Base-by-base conservation (phyloP, 2,113 vertebrate genomes). In the Merops nubicus region DNA sequence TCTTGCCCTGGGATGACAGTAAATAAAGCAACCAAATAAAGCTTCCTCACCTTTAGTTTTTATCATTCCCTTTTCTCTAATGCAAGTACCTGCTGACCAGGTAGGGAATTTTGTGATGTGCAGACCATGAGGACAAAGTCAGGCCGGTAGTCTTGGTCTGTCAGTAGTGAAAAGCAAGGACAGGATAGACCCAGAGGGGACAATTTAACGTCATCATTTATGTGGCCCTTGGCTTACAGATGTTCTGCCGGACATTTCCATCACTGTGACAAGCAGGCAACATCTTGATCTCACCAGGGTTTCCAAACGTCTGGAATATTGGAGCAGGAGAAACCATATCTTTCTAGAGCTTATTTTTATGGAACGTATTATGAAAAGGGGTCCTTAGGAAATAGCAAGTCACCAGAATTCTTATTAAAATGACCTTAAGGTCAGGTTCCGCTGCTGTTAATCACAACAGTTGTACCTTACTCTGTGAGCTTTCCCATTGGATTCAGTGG, bases 351-450 rank as follows among this genome's bases (percentile, higher is more conserved):
- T 85, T 85, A 83, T 92, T 96, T 96, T 95, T 94, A 95, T 96
- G 56, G 83, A 95, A 93, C 28, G 23, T 7, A 34, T 95, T 96
- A 91, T 89, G 77, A 93, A 80, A 64, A 82, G 31, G 11, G 56
- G 68, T 96, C 43, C 81, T 88, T 95, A 87, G 88, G 95, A 92
- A 97, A 91, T 93, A 94, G 19, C 53, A 4, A 89, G 69, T 95
- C 91, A 85, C 74, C 48, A 64, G 84, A 69, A 82, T 73, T 22
- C 36, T 96, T 97, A 97, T 97, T 96, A 96, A 97, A 97, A 94
- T 85, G 93, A 96, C 95, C 95, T 79, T 85, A 89, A 82, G 96
- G 96, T 96, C 93, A 96, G 43, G 88, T 94, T 96, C 94, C 94
- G 94, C 93, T 95, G 94, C 77, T 88, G 65, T 91, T 96, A 97